Evolutionary conservation across 92 coral and sea anemone species (phyloP), one percentile per base, ranked within the genome.

Genomic region (Bergia sp.): DNA sequence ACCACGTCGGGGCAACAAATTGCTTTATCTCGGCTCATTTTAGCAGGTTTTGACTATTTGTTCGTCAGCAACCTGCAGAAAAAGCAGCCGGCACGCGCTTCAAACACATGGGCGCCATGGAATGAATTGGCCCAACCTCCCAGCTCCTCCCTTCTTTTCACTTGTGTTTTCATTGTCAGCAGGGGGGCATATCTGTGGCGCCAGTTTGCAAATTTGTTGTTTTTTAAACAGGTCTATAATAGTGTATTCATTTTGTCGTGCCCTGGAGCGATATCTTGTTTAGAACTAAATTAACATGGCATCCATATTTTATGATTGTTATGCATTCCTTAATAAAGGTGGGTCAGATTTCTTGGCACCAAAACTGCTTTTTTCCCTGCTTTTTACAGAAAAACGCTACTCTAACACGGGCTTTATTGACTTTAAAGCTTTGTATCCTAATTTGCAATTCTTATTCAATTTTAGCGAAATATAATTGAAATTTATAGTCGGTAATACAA

Each of bases 151-250:
- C 4, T 13, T 39, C 39, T 42, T 40, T 45, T 83, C 9, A 67
- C 37, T 84, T 71, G 53, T 71, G 79, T 84, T 71, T 84, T 84
- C 45, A 71, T 45, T 71, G 40, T 6, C 64, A 44, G 87, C 55
- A 47, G 87, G 87, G 79, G 87, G 87, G 12, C 87, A 43, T 37
- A 44, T 84, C 2, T 45, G 79, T 84, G 87, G 87, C 75, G 87
- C 87, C 87, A 69, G 65, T 84, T 84, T 67, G 43, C 87, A 84
- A 71, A 71, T 69, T 84, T 84, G 66, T 71, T 84, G 47, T 69
- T 72, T 83, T 45, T 79, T 45, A 71, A 71, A 71, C 87, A 84
- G 79, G 65, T 84, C 67, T 9, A 43, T 83, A 45, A 84, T 37
- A 50, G 79, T 84, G 78, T 50, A 13, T 72, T 69, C 67, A 72